These are phyloP conservation scores for Dinoponera quadriceps DNA, from an alignment of 1,140 invertebrate genomes.

Conservation along the genomic window DNA sequence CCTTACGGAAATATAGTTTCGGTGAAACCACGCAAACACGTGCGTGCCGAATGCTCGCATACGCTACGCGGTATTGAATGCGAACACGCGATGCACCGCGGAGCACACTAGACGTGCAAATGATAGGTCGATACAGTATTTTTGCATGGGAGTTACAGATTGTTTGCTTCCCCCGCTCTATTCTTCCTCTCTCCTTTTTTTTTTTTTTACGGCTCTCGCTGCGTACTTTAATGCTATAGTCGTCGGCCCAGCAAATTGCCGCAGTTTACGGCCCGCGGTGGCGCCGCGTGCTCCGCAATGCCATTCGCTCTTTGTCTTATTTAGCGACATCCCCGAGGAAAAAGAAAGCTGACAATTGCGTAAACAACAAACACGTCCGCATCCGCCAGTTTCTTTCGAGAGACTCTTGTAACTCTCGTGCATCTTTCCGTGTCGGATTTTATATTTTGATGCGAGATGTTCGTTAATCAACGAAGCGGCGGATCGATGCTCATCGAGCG, in stretches of 20 bases:
- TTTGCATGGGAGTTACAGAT: constrained; percentile 10
- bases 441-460: not conserved
- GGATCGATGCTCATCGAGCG: not conserved
- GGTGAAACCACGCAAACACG: constrained; percentile 33
- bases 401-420: not conserved
- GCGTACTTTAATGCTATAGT: constrained; percentile 29
- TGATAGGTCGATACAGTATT: constrained; percentile 50
- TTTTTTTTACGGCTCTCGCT: constrained; percentile 2
- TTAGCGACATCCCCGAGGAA: constrained; percentile 5
- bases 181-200: not conserved
- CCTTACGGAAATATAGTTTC: constrained; percentile 12
- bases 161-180: constrained; percentile 6
- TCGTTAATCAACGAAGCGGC: not conserved
- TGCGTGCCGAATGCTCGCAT: constrained; percentile 15
- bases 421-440: not conserved
- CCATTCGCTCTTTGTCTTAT: constrained; percentile 39
- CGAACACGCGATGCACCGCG: constrained; percentile 25
- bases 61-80: constrained; percentile 24
- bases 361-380: constrained; percentile 3
- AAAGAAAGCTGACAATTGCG: constrained; percentile 26
- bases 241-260: constrained; percentile 47
- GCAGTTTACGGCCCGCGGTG: constrained; percentile 28
- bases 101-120: not conserved
- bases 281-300: not conserved
- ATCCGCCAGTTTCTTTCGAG: not conserved